Evolutionary conservation across 1,140 invertebrate genomes (phyloP), one percentile per base, ranked within the genome.

Genomic region (Piezodorus guildinii): DNA sequence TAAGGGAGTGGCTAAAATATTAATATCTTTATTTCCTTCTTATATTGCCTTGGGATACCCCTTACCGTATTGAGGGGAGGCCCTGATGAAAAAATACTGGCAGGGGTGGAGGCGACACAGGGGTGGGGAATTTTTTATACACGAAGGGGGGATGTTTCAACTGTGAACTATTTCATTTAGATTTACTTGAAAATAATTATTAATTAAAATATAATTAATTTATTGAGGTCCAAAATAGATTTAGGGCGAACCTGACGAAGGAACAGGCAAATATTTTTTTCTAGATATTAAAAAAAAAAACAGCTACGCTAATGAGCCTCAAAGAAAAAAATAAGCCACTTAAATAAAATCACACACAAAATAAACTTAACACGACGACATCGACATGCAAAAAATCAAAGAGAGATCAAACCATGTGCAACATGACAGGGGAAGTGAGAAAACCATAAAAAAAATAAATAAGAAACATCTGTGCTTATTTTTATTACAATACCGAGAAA

Each of bases 21-120:
- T 64, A 64, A 64, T 64, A 64, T 64, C 63, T 64, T 64, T 64
- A 64, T 64, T 64, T 64, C 63, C 43, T 30, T 21, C 46, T 60
- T 30, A 60, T 64, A 64, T 64, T 64, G 63, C 54, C 27, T 16
- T 58, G 14, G 62, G 51, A 54, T 63, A 51, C 21, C 51, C 30
- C n/a, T 23, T 30, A 17, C 16, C 27, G 14, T 60, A 34, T 21
- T 1, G 19, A 5, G 2, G 21, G 23, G 19, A 15, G 16, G 14
- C 12, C 19, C 19, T 62, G 60, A 62, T 62, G 60, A 62, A 62
- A 62, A 62, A 46, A 62, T 62, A 62, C 44, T 44, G 34, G n/a
- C 59, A 27, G 60, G 27, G 60, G 60, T 17, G 25, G n/a, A 44
- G 59, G 6, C 5, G 3, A 17, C 46, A 9, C 19, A 17, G 46